These are phyloP conservation scores for Eucidaris tribuloides DNA, from an alignment of 35 echinoderm and acorn worm species.

Conservation along the genomic window DNA sequence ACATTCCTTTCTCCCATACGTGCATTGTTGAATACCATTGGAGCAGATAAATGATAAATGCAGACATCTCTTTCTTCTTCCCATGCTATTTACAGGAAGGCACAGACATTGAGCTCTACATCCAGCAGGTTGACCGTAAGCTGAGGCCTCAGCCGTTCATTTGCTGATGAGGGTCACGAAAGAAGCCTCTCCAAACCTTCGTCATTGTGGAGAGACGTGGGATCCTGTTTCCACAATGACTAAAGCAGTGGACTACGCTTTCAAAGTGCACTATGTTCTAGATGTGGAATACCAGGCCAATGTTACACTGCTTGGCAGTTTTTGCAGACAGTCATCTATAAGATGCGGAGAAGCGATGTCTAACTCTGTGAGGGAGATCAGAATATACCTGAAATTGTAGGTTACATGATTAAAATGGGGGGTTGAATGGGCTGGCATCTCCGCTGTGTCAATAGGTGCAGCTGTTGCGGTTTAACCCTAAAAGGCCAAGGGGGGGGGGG, in stretches of 20 bases:
- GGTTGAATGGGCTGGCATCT: background rate
- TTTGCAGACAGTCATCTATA: background rate
- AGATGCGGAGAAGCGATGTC: too few species aligned
- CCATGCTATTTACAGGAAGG: background rate
- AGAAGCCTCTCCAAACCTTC: slow-evolving; percentile 2
- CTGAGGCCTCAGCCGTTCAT: background rate
- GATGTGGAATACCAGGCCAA: background rate
- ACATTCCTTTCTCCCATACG: too few species aligned
- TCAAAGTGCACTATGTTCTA: background rate
- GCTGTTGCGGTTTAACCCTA: background rate
- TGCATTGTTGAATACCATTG: too few species aligned
- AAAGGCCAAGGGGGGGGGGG: too few species aligned
- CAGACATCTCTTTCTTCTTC: background rate
- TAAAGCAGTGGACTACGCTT: background rate
- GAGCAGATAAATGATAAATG: too few species aligned
- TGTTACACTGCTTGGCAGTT: background rate
- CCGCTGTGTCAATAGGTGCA: background rate
- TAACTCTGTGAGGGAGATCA: too few species aligned
- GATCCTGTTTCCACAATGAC: background rate
- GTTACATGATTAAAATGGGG: too few species aligned
- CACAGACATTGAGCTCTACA: slow-evolving; percentile 1
- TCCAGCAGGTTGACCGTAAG: background rate
- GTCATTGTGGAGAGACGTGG: slow-evolving; percentile 1
- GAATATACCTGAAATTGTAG: too few species aligned
- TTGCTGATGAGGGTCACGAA: background rate